phyloP scores from a whole-genome alignment of 2,888 invertebrate genomes.

The Tetropium fuscum region DNA sequence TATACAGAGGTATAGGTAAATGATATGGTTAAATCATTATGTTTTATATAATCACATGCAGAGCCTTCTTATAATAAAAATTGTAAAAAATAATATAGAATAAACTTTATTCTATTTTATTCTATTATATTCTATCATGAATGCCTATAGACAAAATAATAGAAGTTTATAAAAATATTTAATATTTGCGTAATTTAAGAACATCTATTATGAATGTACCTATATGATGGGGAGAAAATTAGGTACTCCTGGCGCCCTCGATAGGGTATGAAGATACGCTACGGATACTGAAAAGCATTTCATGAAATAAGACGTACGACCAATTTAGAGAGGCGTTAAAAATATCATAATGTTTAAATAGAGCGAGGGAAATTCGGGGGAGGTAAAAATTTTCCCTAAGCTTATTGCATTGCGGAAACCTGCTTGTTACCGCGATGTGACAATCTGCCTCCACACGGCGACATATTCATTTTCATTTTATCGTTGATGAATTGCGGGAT shows the following conservation, averaged over 20 bases:
- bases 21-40: no score
- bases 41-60: no score
- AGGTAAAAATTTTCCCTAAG: conserved; percentile 24
- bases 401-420: conserved; percentile 27
- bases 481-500: conserved; percentile 63
- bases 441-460: conserved; percentile 57
- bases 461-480: conserved; percentile 63
- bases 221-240: no score
- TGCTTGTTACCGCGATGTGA: conserved; percentile 51
- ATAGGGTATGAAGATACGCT: not conserved
- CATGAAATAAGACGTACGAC: not conserved
- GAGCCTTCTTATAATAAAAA: no score
- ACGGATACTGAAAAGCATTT: not conserved
- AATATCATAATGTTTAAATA: conserved; percentile 13
- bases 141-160: no score
- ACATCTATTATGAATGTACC: no score
- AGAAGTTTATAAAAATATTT: no score
- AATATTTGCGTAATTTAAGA: no score
- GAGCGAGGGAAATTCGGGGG: conserved; percentile 1
- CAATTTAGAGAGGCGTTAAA: conserved; percentile 15
- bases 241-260: not conserved
- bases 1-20: no score
- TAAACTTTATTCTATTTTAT: no score
- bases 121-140: no score
- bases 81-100: no score